Conservation (phyloP, 2,113 vertebrate genomes). For the Chloropsis cyanopogon region DNA sequence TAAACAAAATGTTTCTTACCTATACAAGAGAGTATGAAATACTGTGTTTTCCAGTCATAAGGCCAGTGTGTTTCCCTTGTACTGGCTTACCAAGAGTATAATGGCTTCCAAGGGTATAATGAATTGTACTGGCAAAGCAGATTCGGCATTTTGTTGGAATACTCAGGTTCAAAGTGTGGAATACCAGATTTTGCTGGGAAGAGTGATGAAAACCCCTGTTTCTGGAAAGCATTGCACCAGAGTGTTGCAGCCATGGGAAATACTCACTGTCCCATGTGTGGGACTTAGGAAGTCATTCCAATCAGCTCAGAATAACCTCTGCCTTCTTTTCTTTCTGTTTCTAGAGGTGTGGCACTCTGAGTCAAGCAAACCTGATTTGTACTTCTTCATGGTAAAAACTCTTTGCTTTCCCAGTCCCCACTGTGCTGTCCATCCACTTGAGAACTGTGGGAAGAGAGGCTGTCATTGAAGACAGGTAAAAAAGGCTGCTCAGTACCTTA, state of each 20-base stretch:
- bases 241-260: neutral
- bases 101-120: neutral
- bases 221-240: neutral
- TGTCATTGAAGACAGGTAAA: neutral
- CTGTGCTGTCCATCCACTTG: neutral
- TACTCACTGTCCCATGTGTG: accelerated
- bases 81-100: neutral
- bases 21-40: neutral
- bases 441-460: neutral
- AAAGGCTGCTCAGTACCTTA: neutral
- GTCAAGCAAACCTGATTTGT: neutral
- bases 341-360: neutral
- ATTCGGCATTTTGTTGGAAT: neutral
- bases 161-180: neutral
- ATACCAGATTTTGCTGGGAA: neutral
- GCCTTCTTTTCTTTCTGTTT: neutral
- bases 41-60: neutral
- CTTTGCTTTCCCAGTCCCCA: neutral
- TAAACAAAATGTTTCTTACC: neutral
- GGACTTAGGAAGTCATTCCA: neutral
- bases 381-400: neutral
- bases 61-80: neutral
- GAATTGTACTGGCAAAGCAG: neutral
- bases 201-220: neutral
- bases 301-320: neutral